Base-by-base conservation (phyloP, 2,888 invertebrate genomes). In the Polylopha cassiicola region DNA sequence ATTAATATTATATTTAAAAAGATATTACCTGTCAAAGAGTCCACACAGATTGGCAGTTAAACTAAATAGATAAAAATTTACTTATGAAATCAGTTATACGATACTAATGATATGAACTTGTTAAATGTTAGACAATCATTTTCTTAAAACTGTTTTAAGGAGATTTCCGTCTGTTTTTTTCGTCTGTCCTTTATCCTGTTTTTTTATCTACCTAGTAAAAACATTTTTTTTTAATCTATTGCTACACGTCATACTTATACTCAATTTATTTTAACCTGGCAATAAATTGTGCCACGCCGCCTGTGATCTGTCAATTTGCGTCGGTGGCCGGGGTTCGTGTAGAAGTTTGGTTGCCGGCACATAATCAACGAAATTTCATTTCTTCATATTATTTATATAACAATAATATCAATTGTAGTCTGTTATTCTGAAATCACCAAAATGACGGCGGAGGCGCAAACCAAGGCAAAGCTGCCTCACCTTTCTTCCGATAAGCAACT, bases 401-500 rank as follows among this genome's bases (percentile, higher is more conserved):
- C n/a, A n/a, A n/a, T n/a, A n/a, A n/a, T n/a, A n/a, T n/a, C n/a
- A n/a, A n/a, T n/a, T n/a, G n/a, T n/a, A n/a, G n/a, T n/a, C n/a
- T n/a, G n/a, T n/a, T n/a, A n/a, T n/a, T n/a, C n/a, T n/a, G n/a
- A n/a, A n/a, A n/a, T n/a, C n/a, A 43, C 24, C 58, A 75, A 59
- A 44, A 85, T 85, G 84, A 73, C 81, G 46, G 75, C 57, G 50
- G 85, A 85, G 45, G 67, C 69, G 31, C 76, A 74, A 55, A 54
- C 53, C 46, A 81, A 70, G 62, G 49, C 66, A 61, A 78, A 65
- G 71, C 58, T 80, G 47, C 70, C 71, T 46, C 74, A 80, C 53
- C 70, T 84, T 22, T 72, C 85, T 39, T 79, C 86, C 39, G 85
- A 84, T 60, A 86, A 86, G 72, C 85, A 86, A 64, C 77, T 86